Conservation (phyloP, 2,888 invertebrate genomes). For the Xestia ashworthii region DNA sequence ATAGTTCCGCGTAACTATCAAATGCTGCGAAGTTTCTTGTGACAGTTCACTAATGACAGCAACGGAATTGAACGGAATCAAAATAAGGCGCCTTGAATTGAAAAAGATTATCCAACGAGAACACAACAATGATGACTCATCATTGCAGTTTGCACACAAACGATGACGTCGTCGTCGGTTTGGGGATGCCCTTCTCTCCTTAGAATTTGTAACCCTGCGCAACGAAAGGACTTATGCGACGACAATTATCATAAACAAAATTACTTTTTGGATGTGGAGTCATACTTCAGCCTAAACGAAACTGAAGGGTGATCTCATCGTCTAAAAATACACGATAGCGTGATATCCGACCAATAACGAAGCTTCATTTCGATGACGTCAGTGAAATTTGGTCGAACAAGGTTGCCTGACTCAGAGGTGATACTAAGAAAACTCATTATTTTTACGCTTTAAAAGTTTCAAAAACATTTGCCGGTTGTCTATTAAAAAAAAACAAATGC, state of each 20-base stretch:
- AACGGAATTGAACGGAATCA: constrained; percentile 77
- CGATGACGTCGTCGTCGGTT: constrained; percentile 76
- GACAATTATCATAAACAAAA: constrained; percentile 64
- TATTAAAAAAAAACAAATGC: not conserved
- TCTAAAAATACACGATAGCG: constrained; percentile 80
- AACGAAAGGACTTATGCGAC: constrained; percentile 82
- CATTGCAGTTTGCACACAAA: constrained; percentile 78
- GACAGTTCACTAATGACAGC: constrained; percentile 84
- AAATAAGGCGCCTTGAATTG: constrained; percentile 76
- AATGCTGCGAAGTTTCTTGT: constrained; percentile 76
- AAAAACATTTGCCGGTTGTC: not conserved
- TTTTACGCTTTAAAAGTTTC: constrained; percentile 12
- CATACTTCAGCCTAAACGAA: constrained; percentile 74
- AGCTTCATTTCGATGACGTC: constrained; percentile 75
- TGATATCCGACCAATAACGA: constrained; percentile 85
- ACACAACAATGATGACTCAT: constrained; percentile 86
- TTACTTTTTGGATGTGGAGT: constrained; percentile 76
- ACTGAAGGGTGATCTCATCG: constrained; percentile 86
- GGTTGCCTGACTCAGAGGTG: constrained; percentile 26
- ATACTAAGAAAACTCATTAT: constrained; percentile 52
- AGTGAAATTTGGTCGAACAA: constrained; percentile 60
- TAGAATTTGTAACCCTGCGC: constrained; percentile 75
- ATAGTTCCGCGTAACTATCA: constrained; percentile 74
- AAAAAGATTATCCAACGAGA: constrained; percentile 78
- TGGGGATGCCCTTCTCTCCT: constrained; percentile 89